These are phyloP conservation scores for Acromyrmex echinatior DNA, from an alignment of 1,140 invertebrate genomes.

Conservation along the genomic window DNA sequence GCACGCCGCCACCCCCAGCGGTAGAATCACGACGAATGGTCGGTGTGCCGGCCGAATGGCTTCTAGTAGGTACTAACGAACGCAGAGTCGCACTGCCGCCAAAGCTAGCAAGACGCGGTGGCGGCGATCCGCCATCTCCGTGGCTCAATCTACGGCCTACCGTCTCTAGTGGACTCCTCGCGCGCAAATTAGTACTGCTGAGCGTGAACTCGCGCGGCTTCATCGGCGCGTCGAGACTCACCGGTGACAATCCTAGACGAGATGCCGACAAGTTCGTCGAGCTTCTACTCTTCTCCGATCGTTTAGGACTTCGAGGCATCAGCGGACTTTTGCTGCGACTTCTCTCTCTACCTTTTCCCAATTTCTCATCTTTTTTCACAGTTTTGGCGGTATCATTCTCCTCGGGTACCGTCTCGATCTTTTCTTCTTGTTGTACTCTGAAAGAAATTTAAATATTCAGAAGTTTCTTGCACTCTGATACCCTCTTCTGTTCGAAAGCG, in stretches of 20 bases:
- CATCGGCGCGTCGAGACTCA: slow-evolving; percentile 81
- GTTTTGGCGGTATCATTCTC: slow-evolving; percentile 73
- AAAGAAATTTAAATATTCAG: not conserved
- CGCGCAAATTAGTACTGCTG: slow-evolving; percentile 84
- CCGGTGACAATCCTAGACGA: slow-evolving; percentile 80
- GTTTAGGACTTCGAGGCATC: slow-evolving; percentile 82
- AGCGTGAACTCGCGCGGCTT: slow-evolving; percentile 85
- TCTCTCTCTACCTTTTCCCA: slow-evolving; percentile 78
- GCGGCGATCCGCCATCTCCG: slow-evolving; percentile 83
- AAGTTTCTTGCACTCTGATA: not conserved
- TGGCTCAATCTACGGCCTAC: slow-evolving; percentile 85
- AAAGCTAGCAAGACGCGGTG: slow-evolving; percentile 78
- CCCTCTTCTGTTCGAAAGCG: too few species aligned
- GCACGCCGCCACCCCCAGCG: slow-evolving; percentile 59
- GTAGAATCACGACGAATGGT: slow-evolving; percentile 34
- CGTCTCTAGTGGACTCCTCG: slow-evolving; percentile 84
- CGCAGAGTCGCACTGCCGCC: slow-evolving; percentile 82
- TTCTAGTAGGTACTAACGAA: slow-evolving; percentile 77
- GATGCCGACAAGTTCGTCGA: slow-evolving; percentile 83
- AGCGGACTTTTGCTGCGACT: slow-evolving; percentile 85
- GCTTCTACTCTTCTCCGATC: slow-evolving; percentile 82
- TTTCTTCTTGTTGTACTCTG: slow-evolving; percentile 85
- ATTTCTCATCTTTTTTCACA: slow-evolving; percentile 79
- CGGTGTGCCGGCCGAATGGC: slow-evolving; percentile 79
- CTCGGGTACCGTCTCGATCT: slow-evolving; percentile 71